Evolutionary conservation across 2,797 vertebrate species (phyloP).

Genomic region (Myotis vivesi): DNA sequence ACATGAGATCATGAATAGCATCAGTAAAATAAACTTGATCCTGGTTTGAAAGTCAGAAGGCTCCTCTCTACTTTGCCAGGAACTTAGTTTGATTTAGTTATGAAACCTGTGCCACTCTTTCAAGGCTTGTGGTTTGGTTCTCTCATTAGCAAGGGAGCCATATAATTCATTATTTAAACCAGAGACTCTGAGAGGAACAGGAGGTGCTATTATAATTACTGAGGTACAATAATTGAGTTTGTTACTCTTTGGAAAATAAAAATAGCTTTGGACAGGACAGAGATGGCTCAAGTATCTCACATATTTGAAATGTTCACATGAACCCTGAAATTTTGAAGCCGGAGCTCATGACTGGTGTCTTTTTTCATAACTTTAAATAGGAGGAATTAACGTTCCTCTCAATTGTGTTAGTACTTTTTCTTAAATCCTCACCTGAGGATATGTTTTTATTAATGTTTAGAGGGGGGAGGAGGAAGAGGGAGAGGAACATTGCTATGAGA

Average conservation of each 20-base stretch:
- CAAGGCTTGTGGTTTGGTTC: neutral
- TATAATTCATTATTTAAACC: neutral
- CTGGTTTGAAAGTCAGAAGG: neutral
- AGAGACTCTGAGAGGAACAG: neutral
- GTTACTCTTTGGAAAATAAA: conserved; percentile 1
- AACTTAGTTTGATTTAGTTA: neutral
- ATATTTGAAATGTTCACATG: neutral
- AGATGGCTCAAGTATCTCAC: neutral
- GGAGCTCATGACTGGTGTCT: neutral
- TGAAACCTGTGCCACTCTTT: neutral
- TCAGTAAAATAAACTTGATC: neutral
- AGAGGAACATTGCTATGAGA: neutral
- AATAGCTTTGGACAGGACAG: neutral
- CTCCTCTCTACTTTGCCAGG: neutral
- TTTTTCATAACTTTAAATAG: conserved; percentile 37
- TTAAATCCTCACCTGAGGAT: neutral
- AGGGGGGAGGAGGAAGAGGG: neutral
- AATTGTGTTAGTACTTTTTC: conserved; percentile 19
- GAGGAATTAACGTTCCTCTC: conserved; percentile 15
- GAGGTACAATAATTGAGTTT: neutral
- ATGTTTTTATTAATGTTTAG: neutral
- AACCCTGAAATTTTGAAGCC: conserved; percentile 22
- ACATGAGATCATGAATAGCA: neutral
- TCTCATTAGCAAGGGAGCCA: neutral
- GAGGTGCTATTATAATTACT: neutral